Base-by-base conservation (phyloP, 2,113 vertebrate genomes). In the Nycticebus coucang region DNA sequence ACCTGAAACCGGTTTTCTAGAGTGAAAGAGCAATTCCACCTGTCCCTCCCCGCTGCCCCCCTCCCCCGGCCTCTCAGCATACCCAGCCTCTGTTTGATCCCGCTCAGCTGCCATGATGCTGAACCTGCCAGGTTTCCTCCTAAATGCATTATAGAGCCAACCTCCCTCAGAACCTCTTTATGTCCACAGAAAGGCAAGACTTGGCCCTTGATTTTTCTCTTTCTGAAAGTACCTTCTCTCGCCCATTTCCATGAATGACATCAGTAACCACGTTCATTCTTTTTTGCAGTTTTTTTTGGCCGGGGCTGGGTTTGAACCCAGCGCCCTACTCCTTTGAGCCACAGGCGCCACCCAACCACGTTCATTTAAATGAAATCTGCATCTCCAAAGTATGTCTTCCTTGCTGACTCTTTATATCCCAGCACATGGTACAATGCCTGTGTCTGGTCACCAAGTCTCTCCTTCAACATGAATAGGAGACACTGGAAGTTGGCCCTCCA, bases 201-300 rank as follows among this genome's bases (percentile, higher is more conserved):
- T 60, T 89, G 14, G 19, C 66, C 41, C 66, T 89, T 60, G 72
- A 53, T 53, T 93, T 45, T 66, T 94, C 45, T 92, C 74, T 81
- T 89, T 93, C 87, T 89, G 30, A 86, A 71, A 9, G 45, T 86
- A n/a, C 11, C 93, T 89, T 78, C 59, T 53, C 68, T 89, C 53
- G 72, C 30, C 57, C 85, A 81, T 87, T 78, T 94, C 60, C 33
- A 89, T 41, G 57, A 94, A 86, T 53, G 26, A 85, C 64, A 93
- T 33, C n/a, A 53, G 22, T 35, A 85, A 74, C 45, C 64, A 68
- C 41, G 89, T 79, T 68, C 60, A 90, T 90, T 50, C 19, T 41
- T 41, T 41, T 41, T 41, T 41, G n/a, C n/a, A n/a, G n/a, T 41
- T 41, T 41, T 41, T 41, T 41, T 41, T 41, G 41, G 41, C 41